Percentiles rank a stretch among this genome's conserved stretches.
phyloP scores from a whole-genome alignment of 1,140 invertebrate species.

The Ceratosolen fusciceps region DNA sequence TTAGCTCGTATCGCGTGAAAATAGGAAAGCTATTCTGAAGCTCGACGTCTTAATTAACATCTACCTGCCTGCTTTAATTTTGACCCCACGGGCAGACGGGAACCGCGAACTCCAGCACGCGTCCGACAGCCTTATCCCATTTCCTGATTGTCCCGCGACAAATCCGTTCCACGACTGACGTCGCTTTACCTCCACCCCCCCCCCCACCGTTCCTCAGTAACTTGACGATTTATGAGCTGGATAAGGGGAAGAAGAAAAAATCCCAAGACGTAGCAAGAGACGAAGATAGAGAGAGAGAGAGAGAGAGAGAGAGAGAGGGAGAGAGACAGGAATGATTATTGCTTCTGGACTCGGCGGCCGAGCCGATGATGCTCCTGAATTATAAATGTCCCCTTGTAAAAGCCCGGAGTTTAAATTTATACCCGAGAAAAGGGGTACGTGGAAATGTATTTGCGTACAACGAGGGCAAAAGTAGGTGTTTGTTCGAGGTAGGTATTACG shows the following conservation, averaged over 20 bases:
- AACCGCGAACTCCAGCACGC: conserved; percentile 32
- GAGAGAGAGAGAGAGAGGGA: no score
- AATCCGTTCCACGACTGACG: conserved; percentile 16
- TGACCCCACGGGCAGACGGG: not conserved
- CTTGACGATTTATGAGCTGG: conserved; percentile 22
- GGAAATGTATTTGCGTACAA: conserved; percentile 14
- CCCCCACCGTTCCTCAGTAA: not conserved
- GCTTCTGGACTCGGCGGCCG: not conserved
- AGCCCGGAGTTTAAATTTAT: not conserved
- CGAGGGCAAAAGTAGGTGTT: not conserved
- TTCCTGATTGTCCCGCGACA: conserved; percentile 39
- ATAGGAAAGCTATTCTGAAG: not conserved
- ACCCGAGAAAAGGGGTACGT: not conserved
- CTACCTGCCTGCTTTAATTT: conserved; percentile 42
- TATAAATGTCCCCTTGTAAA: conserved; percentile 30
- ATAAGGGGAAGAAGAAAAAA: conserved; percentile 18
- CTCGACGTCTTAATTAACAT: conserved; percentile 42
- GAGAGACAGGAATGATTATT: conserved; percentile 28
- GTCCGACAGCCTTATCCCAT: conserved; percentile 33
- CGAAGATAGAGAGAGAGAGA: no score
- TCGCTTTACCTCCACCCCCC: not conserved
- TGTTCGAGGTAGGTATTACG: conserved; percentile 21
- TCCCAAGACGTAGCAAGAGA: not conserved
- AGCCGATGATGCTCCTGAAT: conserved; percentile 12
- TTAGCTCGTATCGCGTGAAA: not conserved